These are phyloP conservation scores for Drepana falcataria DNA, from an alignment of 2,888 invertebrate species.

Conservation along the genomic window DNA sequence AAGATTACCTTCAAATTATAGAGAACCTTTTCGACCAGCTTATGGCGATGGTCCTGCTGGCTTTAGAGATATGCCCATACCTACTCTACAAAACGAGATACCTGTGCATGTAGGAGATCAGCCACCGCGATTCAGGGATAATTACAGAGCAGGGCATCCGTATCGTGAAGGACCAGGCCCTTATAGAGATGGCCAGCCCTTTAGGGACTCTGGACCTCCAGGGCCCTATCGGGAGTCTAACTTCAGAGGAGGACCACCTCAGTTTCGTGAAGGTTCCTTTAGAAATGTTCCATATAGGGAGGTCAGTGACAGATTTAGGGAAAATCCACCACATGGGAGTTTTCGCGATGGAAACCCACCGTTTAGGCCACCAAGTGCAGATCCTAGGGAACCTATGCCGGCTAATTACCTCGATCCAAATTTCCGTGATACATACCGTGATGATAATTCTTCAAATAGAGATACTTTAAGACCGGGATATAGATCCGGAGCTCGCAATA, in stretches of 20 bases:
- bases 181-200: slow-evolving; percentile 51
- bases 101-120: slow-evolving; percentile 61
- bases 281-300: slow-evolving; percentile 61
- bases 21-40: slow-evolving; percentile 58
- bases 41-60: slow-evolving; percentile 50
- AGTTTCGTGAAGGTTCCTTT: slow-evolving; percentile 54
- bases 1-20: slow-evolving; percentile 53
- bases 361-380: slow-evolving; percentile 59
- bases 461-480: slow-evolving; percentile 50
- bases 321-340: slow-evolving; percentile 48
- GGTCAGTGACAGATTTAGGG: slow-evolving; percentile 43
- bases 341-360: slow-evolving; percentile 57
- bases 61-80: slow-evolving; percentile 50
- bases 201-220: slow-evolving; percentile 46
- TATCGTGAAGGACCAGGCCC: slow-evolving; percentile 62
- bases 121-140: slow-evolving; percentile 58
- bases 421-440: slow-evolving; percentile 59
- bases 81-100: slow-evolving; percentile 51
- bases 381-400: slow-evolving; percentile 52
- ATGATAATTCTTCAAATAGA: slow-evolving; percentile 47
- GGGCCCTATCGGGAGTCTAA: slow-evolving; percentile 52
- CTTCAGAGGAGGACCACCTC: slow-evolving; percentile 54
- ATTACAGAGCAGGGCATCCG: slow-evolving; percentile 52
- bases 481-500: slow-evolving; percentile 45
- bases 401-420: slow-evolving; percentile 57